Base-by-base conservation (phyloP, 1,140 invertebrate genomes). In the Macrostomum lignano region DNA sequence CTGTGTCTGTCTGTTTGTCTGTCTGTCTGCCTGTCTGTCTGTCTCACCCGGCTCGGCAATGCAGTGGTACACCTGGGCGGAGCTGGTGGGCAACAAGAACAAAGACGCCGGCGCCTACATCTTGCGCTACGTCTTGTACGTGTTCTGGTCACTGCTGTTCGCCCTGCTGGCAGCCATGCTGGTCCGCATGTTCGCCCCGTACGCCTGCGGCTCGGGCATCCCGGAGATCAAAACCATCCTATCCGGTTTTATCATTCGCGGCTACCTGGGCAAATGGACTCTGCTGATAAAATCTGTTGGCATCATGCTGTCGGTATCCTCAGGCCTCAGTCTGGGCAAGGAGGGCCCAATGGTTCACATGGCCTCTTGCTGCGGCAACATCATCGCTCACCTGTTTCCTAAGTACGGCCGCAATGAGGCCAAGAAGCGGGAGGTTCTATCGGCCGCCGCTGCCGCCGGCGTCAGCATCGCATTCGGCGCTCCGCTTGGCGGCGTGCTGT, bases 331-430 rank as follows among this genome's bases (percentile, higher is more conserved):
- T 46, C 66, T 98, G 7, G 91, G 91, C 29, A 98, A 98, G 60
- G 88, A 99, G 61, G 91, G 91, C 2, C 91, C 91, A 2, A 84
- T 98, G 73, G 91, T 98, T 11, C 91, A 99, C 49, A 84, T 98
- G 38, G 84, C 64, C 21, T 64, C 66, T 43, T 70, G 69, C 44
- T 53, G 51, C 39, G 76, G 81, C 38, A 98, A 98, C 54, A 93
- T 98, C 53, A 69, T 98, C 41, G 86, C 84, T 1, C 91, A 96
- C 62, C 61, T 96, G 35, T 98, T 98, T 60, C 84, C 88, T 1
- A 99, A 98, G 56, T 98, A 98, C 29, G 88, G 86, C 2, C 67
- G 73, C 31, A 98, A 98, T 57, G 91, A 98, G 59, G 91, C 88
- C 0, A 98, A 98, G 52, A 98, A 98, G 46, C 68, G 88, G 44